A percentile compares a stretch with the other conserved stretches of the same genome.
These are phyloP conservation scores for Rafetus swinhoei DNA, from an alignment of 2,113 vertebrate species.

Conservation along the genomic window DNA sequence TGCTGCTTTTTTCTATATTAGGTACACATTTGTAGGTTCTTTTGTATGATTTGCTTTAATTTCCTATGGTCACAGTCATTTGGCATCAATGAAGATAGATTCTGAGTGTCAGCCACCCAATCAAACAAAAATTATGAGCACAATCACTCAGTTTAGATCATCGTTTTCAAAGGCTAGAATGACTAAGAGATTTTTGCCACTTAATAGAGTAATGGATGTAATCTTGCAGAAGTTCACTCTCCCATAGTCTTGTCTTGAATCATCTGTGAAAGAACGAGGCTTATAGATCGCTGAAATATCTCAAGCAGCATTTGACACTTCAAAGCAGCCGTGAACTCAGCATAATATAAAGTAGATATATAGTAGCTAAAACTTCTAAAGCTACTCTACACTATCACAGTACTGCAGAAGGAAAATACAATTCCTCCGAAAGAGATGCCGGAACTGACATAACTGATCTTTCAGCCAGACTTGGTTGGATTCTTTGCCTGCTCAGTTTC, in stretches of 20 bases:
- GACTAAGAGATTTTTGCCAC: conserved; percentile 32
- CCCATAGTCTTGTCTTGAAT: conserved; percentile 24
- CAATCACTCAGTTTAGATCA: conserved; percentile 38
- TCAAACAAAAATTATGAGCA: conserved; percentile 2
- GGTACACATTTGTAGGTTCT: background rate
- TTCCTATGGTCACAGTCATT: background rate
- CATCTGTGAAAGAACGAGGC: conserved; percentile 15
- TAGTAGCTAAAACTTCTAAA: conserved; percentile 33
- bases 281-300: conserved; percentile 38
- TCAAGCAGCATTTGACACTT: conserved; percentile 32
- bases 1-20: background rate
- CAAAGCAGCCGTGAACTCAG: conserved; percentile 17
- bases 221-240: conserved; percentile 54
- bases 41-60: background rate
- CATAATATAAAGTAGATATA: background rate
- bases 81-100: background rate
- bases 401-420: background rate
- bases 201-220: conserved; percentile 53
- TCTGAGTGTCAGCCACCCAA: background rate
- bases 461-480: background rate
- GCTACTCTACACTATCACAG: conserved; percentile 27
- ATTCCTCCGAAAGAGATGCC: conserved; percentile 44
- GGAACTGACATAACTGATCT: conserved; percentile 1
- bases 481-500: background rate
- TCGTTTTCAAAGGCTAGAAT: conserved; percentile 25